Conservation (phyloP, 1,140 invertebrate species). For the Apis laboriosa region DNA sequence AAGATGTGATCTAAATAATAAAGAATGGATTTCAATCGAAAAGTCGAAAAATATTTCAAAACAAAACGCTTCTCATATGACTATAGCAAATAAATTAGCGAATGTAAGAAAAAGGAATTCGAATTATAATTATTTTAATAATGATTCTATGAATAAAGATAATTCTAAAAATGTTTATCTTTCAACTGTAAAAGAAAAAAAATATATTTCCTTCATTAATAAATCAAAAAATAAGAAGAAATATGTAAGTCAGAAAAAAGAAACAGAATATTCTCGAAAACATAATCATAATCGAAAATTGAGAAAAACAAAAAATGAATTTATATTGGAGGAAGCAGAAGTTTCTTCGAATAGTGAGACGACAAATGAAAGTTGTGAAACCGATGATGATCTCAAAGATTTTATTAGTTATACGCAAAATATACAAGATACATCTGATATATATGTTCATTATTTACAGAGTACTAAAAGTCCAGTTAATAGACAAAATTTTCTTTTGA, state of each 20-base stretch:
- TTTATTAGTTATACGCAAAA: constrained; percentile 78
- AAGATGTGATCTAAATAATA: background rate
- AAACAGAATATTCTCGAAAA: background rate
- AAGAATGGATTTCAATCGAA: constrained; percentile 28
- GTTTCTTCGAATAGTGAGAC: constrained; percentile 76
- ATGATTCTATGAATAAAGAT: constrained; percentile 13
- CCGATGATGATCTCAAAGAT: constrained; percentile 71
- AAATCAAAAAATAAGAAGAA: background rate
- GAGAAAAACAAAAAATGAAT: constrained; percentile 64
- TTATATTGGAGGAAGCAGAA: constrained; percentile 83
- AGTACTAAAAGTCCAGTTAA: constrained; percentile 77
- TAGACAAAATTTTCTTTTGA: constrained; percentile 63
- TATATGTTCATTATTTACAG: constrained; percentile 83
- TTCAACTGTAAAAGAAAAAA: background rate
- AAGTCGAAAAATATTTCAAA: background rate
- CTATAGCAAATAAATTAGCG: constrained; percentile 50
- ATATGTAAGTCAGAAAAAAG: background rate
- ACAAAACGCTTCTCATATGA: background rate
- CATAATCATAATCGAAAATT: constrained; percentile 6
- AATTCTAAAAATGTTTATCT: background rate
- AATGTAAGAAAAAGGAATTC: constrained; percentile 11
- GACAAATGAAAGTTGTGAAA: constrained; percentile 65
- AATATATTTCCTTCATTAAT: constrained; percentile 40
- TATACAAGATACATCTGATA: constrained; percentile 76
- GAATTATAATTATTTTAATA: background rate